These are phyloP conservation scores for Thecocarcelia acutangulata DNA, from an alignment of 2,888 invertebrate genomes.

Conservation along the genomic window DNA sequence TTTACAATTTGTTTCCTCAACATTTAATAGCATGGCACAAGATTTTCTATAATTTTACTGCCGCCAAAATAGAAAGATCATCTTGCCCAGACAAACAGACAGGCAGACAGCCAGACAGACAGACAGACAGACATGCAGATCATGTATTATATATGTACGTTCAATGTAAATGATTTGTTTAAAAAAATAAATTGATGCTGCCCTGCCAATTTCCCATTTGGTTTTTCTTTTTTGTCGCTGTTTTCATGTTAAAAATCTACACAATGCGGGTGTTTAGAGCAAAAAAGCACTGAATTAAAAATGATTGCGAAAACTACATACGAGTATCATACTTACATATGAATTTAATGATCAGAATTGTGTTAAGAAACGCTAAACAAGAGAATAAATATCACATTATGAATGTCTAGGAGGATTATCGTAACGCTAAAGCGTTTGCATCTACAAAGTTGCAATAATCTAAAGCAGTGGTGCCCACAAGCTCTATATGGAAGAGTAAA, in stretches of 20 bases:
- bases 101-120: background rate
- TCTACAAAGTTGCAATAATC: too few species aligned
- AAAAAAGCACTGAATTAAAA: background rate
- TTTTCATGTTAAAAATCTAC: constrained; percentile 33
- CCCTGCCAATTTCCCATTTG: constrained; percentile 19
- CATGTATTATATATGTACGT: background rate
- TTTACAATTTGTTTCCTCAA: constrained; percentile 23
- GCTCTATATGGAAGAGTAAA: too few species aligned
- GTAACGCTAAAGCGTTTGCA: too few species aligned
- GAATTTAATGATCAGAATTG: background rate
- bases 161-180: constrained; percentile 23
- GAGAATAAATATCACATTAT: background rate
- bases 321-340: too few species aligned
- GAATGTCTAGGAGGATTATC: background rate
- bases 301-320: background rate
- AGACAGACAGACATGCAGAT: background rate
- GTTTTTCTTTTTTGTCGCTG: background rate
- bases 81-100: background rate
- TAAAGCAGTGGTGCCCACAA: too few species aligned
- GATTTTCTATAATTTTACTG: constrained; percentile 16
- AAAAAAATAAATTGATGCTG: background rate
- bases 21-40: constrained; percentile 12
- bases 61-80: constrained; percentile 34
- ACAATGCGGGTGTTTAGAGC: constrained; percentile 45
- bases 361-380: background rate